A percentile compares a stretch with the other conserved stretches of the same genome.
phyloP scores from a whole-genome alignment of 2,888 invertebrate genomes.

The Eilema caniola region DNA sequence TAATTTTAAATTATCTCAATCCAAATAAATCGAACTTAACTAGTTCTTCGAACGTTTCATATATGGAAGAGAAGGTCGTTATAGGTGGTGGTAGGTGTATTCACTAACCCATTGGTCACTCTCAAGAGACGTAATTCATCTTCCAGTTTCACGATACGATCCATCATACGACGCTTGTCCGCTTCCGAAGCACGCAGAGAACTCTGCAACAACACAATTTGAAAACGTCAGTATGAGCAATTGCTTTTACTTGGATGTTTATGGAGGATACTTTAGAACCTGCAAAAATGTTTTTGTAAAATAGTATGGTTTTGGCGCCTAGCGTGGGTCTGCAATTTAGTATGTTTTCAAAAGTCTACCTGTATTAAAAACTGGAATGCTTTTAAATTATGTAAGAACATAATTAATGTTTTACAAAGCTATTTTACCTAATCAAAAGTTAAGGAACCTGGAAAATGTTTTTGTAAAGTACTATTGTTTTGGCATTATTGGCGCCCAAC shows the following conservation, averaged over 20 bases:
- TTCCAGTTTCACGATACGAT: slow-evolving; percentile 89
- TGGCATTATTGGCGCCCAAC: background rate
- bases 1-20: background rate
- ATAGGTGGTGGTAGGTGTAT: slow-evolving; percentile 17
- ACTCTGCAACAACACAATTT: slow-evolving; percentile 81
- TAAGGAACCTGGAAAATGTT: no score
- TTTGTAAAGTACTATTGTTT: background rate
- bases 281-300: background rate
- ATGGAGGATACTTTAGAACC: background rate
- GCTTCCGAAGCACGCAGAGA: slow-evolving; percentile 88
- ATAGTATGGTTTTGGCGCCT: no score
- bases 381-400: no score
- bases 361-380: background rate
- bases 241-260: slow-evolving; percentile 10
- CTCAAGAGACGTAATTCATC: slow-evolving; percentile 87
- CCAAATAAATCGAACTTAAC: background rate
- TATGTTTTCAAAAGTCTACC: background rate
- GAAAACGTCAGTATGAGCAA: slow-evolving; percentile 20
- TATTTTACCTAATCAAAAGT: no score
- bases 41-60: slow-evolving; percentile 11
- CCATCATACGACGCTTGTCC: slow-evolving; percentile 89
- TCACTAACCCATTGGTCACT: slow-evolving; percentile 69
- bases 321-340: background rate
- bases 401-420: no score
- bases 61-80: slow-evolving; percentile 19